These are phyloP conservation scores for Lycorma delicatula DNA, from an alignment of 1,140 invertebrate genomes.

Conservation along the genomic window DNA sequence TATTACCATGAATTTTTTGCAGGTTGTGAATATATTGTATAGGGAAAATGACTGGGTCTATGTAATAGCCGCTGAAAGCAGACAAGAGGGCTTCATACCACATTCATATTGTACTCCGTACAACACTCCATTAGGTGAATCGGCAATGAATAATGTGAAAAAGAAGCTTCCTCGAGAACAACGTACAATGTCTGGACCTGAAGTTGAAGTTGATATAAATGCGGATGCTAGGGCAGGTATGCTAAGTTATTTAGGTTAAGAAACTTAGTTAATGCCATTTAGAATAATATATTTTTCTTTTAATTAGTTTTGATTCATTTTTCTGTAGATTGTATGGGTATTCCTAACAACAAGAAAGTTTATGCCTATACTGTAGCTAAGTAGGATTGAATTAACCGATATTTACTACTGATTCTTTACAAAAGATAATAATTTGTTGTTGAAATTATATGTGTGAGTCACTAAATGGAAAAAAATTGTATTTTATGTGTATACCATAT, in stretches of 20 bases:
- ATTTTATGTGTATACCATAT: too few relatives aligned
- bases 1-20: too few relatives aligned
- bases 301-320: background rate
- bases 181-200: slow-evolving; percentile 19
- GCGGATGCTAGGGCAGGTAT: slow-evolving; percentile 28
- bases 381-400: too few relatives aligned
- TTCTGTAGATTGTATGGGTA: too few relatives aligned
- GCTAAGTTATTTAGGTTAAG: background rate
- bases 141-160: slow-evolving; percentile 60
- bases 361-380: too few relatives aligned
- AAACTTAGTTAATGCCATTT: background rate
- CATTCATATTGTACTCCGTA: slow-evolving; percentile 87
- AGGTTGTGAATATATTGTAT: slow-evolving; percentile 86
- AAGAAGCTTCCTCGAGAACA: slow-evolving; percentile 70
- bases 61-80: slow-evolving; percentile 78
- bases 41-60: slow-evolving; percentile 96
- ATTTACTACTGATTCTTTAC: too few relatives aligned
- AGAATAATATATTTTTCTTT: background rate
- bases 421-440: too few relatives aligned
- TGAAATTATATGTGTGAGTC: too few relatives aligned
- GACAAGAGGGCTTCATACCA: slow-evolving; percentile 89
- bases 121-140: slow-evolving; percentile 61
- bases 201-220: slow-evolving; percentile 26
- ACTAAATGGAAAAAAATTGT: too few relatives aligned
- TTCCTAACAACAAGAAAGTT: too few relatives aligned